These are phyloP conservation scores for Oenanthe melanoleuca DNA, from an alignment of 2,113 vertebrate species.

Conservation along the genomic window DNA sequence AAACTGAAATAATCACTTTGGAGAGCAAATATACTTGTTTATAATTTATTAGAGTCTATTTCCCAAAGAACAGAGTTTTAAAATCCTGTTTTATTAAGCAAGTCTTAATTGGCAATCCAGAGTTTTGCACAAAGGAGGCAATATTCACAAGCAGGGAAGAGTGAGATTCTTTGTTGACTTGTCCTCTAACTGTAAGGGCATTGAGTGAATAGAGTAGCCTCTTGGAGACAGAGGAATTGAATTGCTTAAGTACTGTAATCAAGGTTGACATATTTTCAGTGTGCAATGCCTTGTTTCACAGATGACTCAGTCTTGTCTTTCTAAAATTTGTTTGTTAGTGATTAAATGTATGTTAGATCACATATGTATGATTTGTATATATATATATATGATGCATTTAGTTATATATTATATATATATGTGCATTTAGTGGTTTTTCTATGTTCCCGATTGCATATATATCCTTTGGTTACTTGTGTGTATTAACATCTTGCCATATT, in stretches of 20 bases:
- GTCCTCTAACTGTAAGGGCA: conserved; percentile 29
- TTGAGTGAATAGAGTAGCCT: neutral
- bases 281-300: neutral
- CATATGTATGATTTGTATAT: neutral
- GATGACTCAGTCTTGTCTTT: neutral
- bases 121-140: conserved; percentile 14
- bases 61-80: neutral
- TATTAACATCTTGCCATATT: neutral
- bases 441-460: fast-evolving
- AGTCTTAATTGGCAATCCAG: neutral
- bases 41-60: neutral
- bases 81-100: neutral
- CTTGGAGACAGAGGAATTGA: conserved; percentile 7
- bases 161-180: conserved; percentile 26
- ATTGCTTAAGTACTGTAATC: conserved; percentile 16
- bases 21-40: neutral
- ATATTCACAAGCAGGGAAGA: conserved; percentile 3
- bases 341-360: neutral
- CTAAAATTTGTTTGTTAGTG: neutral
- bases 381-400: too few relatives aligned
- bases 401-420: neutral
- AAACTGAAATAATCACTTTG: neutral
- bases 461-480: neutral
- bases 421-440: neutral
- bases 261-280: neutral